Conservation (phyloP, 2,113 vertebrate genomes). For the Sterna hirundo region DNA sequence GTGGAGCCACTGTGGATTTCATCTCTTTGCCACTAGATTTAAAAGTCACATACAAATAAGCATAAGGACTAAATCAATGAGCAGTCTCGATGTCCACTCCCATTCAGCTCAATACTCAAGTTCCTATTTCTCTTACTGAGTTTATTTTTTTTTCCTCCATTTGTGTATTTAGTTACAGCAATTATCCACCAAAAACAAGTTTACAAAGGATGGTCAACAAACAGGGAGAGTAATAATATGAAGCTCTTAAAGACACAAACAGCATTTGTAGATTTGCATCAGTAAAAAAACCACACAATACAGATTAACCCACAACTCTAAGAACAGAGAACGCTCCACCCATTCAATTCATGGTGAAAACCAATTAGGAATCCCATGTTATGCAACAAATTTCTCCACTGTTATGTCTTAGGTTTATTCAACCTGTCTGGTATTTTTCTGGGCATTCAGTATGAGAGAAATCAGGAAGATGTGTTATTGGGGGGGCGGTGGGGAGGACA, state of each 20-base stretch:
- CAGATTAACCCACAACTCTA: background rate
- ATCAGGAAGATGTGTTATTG: background rate
- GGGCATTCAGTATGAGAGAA: background rate
- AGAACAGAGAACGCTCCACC: background rate
- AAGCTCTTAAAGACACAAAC: background rate
- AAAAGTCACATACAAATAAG: background rate
- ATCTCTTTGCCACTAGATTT: background rate
- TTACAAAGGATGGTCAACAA: background rate
- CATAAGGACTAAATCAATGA: background rate
- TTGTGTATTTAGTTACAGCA: background rate
- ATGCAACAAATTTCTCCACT: background rate
- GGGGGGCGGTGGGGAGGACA: too few relatives aligned
- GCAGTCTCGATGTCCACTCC: background rate
- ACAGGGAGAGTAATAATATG: background rate
- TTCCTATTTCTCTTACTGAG: background rate
- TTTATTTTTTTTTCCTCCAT: background rate
- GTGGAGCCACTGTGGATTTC: background rate
- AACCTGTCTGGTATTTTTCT: background rate
- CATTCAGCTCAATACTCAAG: background rate
- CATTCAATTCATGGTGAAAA: background rate
- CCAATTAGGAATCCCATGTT: fast-evolving
- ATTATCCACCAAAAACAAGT: background rate
- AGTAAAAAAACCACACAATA: background rate
- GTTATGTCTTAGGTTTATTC: background rate
- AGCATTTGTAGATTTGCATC: background rate